A percentile compares a stretch with the other conserved stretches of the same genome.
These are phyloP conservation scores for Lydus trimaculatus DNA, from an alignment of 2,888 invertebrate species.

Conservation along the genomic window DNA sequence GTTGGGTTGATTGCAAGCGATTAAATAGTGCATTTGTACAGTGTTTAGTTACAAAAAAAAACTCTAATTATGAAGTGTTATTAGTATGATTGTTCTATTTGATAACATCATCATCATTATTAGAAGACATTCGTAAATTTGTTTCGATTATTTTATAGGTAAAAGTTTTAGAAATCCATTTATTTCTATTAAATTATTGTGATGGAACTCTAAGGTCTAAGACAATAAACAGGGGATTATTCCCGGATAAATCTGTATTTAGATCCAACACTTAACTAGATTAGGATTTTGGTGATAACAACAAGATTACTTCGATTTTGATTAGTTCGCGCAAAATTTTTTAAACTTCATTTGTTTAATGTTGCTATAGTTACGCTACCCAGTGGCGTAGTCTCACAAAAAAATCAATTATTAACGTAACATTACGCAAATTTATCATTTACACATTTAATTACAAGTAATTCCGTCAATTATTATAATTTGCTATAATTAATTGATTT, in stretches of 20 bases:
- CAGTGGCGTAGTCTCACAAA: no score
- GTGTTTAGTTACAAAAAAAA: no score
- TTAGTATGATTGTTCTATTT: not conserved
- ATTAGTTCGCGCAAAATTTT: no score
- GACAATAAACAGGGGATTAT: not conserved
- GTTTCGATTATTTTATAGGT: not conserved
- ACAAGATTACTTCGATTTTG: not conserved
- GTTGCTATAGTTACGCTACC: no score
- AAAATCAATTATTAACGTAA: no score
- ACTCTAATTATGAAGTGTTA: not conserved
- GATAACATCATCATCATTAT: not conserved
- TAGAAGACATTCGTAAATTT: not conserved
- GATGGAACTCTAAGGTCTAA: not conserved
- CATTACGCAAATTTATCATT: no score
- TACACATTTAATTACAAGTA: no score
- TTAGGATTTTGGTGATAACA: not conserved
- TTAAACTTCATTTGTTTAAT: no score
- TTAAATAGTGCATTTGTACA: not conserved
- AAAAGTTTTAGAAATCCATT: not conserved
- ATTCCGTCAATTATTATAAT: no score
- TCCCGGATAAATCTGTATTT: not conserved
- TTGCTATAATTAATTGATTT: no score
- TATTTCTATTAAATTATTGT: not conserved
- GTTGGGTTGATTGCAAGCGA: not conserved
- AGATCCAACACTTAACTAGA: not conserved